phyloP scores from a whole-genome alignment of 2,113 vertebrate genomes.

The Cranoglanis bouderius region DNA sequence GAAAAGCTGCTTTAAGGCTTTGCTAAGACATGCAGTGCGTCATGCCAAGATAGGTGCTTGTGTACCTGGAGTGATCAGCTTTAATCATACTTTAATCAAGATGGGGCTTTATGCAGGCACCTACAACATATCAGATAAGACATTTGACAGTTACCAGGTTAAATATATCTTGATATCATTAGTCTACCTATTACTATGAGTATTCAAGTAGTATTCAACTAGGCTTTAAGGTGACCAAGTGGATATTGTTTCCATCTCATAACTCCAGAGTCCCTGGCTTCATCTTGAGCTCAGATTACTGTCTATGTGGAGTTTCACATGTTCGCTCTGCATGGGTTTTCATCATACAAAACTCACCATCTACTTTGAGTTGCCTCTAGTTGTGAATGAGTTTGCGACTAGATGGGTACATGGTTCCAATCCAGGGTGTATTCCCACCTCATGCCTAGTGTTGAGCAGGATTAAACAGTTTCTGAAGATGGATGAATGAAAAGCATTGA shows the following conservation, averaged over 20 bases:
- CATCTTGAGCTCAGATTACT: neutral
- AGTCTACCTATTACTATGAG: neutral
- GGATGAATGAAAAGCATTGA: neutral
- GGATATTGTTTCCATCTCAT: neutral
- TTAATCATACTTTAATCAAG: conserved; percentile 40
- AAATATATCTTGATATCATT: neutral
- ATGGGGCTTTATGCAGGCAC: neutral
- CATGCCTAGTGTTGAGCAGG: neutral
- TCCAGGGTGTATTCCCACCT: neutral
- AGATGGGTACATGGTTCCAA: neutral
- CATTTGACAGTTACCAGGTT: neutral
- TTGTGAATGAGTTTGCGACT: neutral
- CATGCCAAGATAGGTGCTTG: conserved; percentile 42
- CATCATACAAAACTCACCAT: neutral
- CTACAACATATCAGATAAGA: neutral
- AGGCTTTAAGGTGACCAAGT: neutral
- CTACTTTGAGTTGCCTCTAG: neutral
- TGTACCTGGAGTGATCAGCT: conserved; percentile 51
- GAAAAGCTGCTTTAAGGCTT: conserved; percentile 56
- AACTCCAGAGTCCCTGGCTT: neutral
- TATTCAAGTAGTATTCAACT: neutral
- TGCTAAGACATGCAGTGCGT: conserved; percentile 49
- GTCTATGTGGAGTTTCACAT: neutral
- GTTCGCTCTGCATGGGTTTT: neutral
- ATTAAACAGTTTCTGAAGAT: neutral